Conservation (phyloP, 1,140 invertebrate genomes). For the Chironomus tepperi region DNA sequence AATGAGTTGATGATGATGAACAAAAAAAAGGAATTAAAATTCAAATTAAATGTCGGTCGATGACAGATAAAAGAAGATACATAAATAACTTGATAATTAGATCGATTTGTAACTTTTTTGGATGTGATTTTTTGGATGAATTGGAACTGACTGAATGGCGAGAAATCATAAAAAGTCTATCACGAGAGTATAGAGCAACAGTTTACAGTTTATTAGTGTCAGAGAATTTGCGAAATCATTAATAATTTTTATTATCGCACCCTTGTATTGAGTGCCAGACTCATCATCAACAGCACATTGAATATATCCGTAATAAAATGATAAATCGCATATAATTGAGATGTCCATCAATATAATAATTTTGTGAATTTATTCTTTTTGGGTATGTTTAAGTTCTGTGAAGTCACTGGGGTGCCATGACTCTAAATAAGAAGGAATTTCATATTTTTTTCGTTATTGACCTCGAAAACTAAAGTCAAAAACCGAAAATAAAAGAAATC, state of each 20-base stretch:
- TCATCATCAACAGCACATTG: neutral
- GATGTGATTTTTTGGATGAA: neutral
- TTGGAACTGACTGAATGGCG: neutral
- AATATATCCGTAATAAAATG: neutral
- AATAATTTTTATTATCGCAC: slow-evolving; percentile 19
- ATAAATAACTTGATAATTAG: slow-evolving; percentile 5
- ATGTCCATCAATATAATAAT: neutral
- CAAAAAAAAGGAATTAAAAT: slow-evolving; percentile 12
- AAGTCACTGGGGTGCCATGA: no score
- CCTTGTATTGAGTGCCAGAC: neutral
- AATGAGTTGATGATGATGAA: neutral
- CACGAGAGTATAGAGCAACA: neutral
- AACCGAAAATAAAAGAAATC: no score
- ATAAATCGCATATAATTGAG: slow-evolving; percentile 9
- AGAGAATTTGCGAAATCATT: neutral
- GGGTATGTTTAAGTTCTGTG: no score
- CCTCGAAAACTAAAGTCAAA: no score
- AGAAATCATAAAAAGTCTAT: neutral
- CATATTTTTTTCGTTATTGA: no score
- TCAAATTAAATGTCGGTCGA: neutral
- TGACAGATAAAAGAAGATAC: slow-evolving; percentile 14
- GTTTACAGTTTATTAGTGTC: slow-evolving; percentile 11
- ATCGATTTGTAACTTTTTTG: neutral
- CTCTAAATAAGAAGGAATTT: no score
- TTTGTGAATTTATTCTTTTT: no score